A percentile compares a stretch with the other conserved stretches of the same genome.
These are phyloP conservation scores for Tonatia bakeri DNA, from an alignment of 2,113 vertebrate genomes.

Conservation along the genomic window DNA sequence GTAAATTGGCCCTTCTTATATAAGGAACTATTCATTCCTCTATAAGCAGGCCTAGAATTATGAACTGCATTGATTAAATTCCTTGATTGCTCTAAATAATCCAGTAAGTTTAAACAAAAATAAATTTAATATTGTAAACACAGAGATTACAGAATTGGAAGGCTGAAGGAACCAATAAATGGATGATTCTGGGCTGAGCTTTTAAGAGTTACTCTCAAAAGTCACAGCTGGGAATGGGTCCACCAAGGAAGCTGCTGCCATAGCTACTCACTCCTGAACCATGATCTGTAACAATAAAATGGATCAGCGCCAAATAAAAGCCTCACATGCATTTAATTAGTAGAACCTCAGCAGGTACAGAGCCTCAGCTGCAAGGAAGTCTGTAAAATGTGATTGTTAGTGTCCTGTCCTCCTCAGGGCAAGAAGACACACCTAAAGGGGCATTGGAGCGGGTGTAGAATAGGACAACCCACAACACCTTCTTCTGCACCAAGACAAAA, in stretches of 20 bases:
- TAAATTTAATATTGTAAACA: background rate
- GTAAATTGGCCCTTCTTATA: background rate
- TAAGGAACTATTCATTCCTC: background rate
- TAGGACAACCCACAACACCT: background rate
- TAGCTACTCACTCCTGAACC: background rate
- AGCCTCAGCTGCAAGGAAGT: background rate
- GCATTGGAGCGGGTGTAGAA: background rate
- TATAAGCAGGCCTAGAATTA: background rate
- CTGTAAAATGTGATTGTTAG: background rate
- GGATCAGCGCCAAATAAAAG: background rate
- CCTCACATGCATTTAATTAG: background rate
- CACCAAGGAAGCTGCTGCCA: background rate
- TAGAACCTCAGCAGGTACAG: background rate
- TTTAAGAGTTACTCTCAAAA: conserved; percentile 7
- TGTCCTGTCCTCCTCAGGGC: background rate
- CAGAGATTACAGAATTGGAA: background rate
- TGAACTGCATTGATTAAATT: background rate
- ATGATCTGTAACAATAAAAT: background rate
- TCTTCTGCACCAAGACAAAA: background rate
- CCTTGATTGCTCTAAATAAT: background rate
- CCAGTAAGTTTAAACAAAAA: background rate
- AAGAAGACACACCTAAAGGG: background rate
- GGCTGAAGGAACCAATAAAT: background rate
- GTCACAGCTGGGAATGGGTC: background rate
- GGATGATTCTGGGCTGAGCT: background rate